A percentile compares a stretch with the other conserved stretches of the same genome.
phyloP scores from a whole-genome alignment of 2,888 invertebrate species.

The Cheiracanthium punctorium region DNA sequence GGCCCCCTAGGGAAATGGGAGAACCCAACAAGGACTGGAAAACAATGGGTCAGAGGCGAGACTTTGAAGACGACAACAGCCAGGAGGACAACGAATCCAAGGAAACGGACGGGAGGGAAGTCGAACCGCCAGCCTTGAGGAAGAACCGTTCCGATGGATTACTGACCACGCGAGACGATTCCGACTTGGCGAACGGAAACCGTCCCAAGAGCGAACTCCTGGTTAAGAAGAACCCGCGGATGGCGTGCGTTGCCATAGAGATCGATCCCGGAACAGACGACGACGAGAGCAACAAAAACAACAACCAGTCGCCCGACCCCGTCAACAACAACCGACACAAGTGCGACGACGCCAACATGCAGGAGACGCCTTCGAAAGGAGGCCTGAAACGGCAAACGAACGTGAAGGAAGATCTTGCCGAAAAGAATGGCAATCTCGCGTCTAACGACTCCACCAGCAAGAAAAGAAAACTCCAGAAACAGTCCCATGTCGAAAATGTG shows the following conservation, averaged over 20 bases:
- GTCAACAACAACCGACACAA: not conserved
- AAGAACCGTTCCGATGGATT: slow-evolving; percentile 53
- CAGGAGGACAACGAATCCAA: slow-evolving; percentile 12
- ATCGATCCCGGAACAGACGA: slow-evolving; percentile 66
- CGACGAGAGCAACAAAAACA: slow-evolving; percentile 53
- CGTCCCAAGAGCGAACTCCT: slow-evolving; percentile 45
- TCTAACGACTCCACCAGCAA: slow-evolving; percentile 4
- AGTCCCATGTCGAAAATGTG: slow-evolving; percentile 36
- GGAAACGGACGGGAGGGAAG: not conserved
- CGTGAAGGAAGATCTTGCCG: slow-evolving; percentile 31
- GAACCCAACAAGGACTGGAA: slow-evolving; percentile 21
- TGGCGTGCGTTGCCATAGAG: slow-evolving; percentile 57
- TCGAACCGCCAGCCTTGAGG: slow-evolving; percentile 10
- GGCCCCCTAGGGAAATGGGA: slow-evolving; percentile 39
- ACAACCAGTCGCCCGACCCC: not conserved
- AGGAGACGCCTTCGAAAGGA: not conserved
- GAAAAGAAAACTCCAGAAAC: slow-evolving; percentile 46
- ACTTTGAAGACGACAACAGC: slow-evolving; percentile 34
- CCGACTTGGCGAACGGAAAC: slow-evolving; percentile 27
- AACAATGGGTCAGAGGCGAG: slow-evolving; percentile 58
- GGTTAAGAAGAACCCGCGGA: slow-evolving; percentile 6
- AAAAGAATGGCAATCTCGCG: slow-evolving; percentile 20
- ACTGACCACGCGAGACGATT: not conserved
- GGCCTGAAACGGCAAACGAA: slow-evolving; percentile 44
- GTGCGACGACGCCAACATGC: not conserved